Percentiles rank a stretch among this genome's conserved stretches.
phyloP scores from a whole-genome alignment of 2,888 invertebrate genomes.

The Hipparchia semele region DNA sequence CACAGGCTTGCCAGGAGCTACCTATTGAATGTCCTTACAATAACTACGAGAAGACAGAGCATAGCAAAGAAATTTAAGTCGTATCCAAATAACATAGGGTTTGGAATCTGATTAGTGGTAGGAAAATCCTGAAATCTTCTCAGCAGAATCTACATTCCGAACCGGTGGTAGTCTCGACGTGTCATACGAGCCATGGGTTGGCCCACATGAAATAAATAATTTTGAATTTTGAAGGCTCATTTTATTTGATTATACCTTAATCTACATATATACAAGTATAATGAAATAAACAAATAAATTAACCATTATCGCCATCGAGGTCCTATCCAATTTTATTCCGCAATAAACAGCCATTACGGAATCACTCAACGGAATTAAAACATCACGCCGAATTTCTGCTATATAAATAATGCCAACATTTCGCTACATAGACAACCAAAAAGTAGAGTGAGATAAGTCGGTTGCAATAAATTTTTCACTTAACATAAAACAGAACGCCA shows the following conservation, averaged over 20 bases:
- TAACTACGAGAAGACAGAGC: neutral
- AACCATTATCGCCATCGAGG: neutral
- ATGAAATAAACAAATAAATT: neutral
- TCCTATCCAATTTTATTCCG: neutral
- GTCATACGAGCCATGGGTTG: too few relatives aligned
- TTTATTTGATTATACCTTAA: neutral
- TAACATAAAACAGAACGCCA: constrained; percentile 27
- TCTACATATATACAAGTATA: neutral
- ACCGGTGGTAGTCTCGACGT: too few relatives aligned
- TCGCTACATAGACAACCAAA: constrained; percentile 26
- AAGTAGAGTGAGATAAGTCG: constrained; percentile 31
- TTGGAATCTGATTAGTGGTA: neutral
- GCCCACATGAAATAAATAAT: too few relatives aligned
- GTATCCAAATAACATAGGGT: neutral
- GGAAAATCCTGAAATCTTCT: neutral
- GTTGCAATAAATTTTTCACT: constrained; percentile 30
- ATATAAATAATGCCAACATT: constrained; percentile 27
- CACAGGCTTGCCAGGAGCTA: constrained; percentile 22
- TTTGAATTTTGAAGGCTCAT: neutral
- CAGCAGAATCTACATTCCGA: too few relatives aligned
- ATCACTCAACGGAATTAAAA: constrained; percentile 23
- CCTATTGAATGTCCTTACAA: constrained; percentile 20
- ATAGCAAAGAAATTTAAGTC: neutral
- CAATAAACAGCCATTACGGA: constrained; percentile 7
- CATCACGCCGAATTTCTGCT: constrained; percentile 4